Base-by-base conservation (phyloP, 2,797 vertebrate genomes). In the Protosalanx chinensis region DNA sequence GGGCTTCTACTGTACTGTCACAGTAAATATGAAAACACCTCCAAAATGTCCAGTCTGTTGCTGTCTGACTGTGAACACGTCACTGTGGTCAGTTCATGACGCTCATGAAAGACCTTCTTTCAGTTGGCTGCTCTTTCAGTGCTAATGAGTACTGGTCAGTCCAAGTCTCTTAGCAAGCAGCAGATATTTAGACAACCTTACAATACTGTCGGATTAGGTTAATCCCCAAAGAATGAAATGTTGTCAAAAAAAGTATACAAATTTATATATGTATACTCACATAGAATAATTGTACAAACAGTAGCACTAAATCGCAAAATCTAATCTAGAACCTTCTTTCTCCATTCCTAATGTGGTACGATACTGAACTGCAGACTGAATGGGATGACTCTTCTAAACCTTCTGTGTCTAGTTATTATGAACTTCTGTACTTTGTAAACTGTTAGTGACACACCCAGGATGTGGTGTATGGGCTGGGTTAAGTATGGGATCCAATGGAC, bases 21-120 rank as follows among this genome's bases (percentile, higher is more conserved):
- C 41, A n/a, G 33, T 33, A 0, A 15, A 46, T 27, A 74, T 63
- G 27, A 72, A 71, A 74, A 67, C 56, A 30, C 32, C 32, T 53
- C 33, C 76, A 20, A 64, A 35, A 33, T 75, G 81, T 75, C 72
- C 75, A 71, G 62, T 59, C 60, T 69, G 66, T 75, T 41, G 10
- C 37, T 12, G 71, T 74, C 27, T 69, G 70, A 71, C 64, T 49
- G 41, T 76, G 77, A 74, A 77, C 1, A 27, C 23, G 23, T 27
- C 72, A 41, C 77, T 76, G 70, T 41, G 57, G 77, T 76, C 72
- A 18, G 53, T 77, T 81, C 81, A 74, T 74, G 64, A 78, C 73
- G 35, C 75, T 71, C 58, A 83, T 91, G 88, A 91, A 90, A 88
- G 87, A 74, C 35, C 60, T 82, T 83, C 79, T 84, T 88, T 89